Evolutionary conservation across 2,888 invertebrate genomes (phyloP).

Genomic region (Drosophila mimica): DNA sequence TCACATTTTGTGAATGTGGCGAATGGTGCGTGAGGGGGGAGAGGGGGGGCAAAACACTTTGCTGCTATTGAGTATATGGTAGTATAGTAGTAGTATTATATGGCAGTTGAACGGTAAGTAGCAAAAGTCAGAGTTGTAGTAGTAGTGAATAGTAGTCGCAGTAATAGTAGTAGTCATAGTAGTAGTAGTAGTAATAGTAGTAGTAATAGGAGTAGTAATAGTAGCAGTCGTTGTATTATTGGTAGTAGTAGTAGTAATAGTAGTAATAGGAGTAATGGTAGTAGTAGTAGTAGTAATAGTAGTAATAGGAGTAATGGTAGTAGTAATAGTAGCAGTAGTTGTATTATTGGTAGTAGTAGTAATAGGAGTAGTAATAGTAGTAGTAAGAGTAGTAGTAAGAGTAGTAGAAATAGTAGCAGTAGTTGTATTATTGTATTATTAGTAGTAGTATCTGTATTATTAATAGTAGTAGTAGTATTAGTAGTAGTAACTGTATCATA

Average conservation of each 20-base stretch:
- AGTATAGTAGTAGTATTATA: slow-evolving; percentile 6
- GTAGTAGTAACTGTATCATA: neutral
- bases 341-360: neutral
- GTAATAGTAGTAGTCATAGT: neutral
- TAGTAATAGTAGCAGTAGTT: neutral
- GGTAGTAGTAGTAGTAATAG: neutral
- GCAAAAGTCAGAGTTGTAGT: neutral
- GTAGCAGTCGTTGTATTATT: neutral
- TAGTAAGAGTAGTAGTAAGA: neutral
- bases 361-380: neutral
- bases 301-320: neutral
- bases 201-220: neutral
- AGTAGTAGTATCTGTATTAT: neutral
- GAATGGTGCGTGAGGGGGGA: slow-evolving; percentile 34
- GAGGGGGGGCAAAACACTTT: slow-evolving; percentile 11
- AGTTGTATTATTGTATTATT: neutral
- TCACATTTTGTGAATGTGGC: slow-evolving; percentile 51
- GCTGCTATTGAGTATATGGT: slow-evolving; percentile 29
- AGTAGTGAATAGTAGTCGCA: neutral
- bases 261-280: neutral
- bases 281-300: neutral
- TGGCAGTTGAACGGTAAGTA: slow-evolving; percentile 12
- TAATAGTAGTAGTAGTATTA: no score
- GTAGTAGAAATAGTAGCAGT: neutral
- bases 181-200: neutral